These are phyloP conservation scores for Champsocephalus esox DNA, from an alignment of 2,797 vertebrate genomes.

Conservation along the genomic window DNA sequence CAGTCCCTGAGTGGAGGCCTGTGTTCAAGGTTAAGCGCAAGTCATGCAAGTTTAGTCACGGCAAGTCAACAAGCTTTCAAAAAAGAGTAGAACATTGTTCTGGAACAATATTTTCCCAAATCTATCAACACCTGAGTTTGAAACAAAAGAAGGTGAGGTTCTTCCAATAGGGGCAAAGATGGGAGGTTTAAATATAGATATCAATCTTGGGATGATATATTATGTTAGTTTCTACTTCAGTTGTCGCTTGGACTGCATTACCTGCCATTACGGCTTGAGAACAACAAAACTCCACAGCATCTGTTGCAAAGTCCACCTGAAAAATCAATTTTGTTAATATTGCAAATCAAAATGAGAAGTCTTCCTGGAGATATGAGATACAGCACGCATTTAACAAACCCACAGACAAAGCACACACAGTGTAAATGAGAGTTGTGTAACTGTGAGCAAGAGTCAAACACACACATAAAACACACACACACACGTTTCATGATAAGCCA, in stretches of 20 bases:
- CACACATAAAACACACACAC: constrained; percentile 43
- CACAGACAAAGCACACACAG: constrained; percentile 56
- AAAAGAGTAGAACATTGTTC: constrained; percentile 10
- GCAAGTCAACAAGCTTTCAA: constrained; percentile 18
- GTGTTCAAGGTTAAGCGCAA: constrained; percentile 51
- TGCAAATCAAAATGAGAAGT: constrained; percentile 37
- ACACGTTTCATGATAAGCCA: constrained; percentile 49
- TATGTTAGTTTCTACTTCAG: constrained; percentile 54
- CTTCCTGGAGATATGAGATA: constrained; percentile 39
- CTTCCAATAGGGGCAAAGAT: constrained; percentile 33
- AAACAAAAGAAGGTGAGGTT: constrained; percentile 29
- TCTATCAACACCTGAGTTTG: constrained; percentile 22
- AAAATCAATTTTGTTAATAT: constrained; percentile 46
- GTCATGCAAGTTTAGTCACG: constrained; percentile 33
- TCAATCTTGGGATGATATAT: constrained; percentile 50
- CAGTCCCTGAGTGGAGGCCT: constrained; percentile 24
- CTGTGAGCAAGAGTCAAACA: constrained; percentile 64
- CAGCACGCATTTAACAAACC: constrained; percentile 45
- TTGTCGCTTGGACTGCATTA: constrained; percentile 42
- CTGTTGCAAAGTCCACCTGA: constrained; percentile 53
- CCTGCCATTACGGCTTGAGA: constrained; percentile 32
- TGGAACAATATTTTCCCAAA: constrained; percentile 10
- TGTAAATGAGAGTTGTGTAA: constrained; percentile 69
- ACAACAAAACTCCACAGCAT: constrained; percentile 44
- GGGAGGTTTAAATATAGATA: constrained; percentile 58